A percentile compares a stretch with the other conserved stretches of the same genome.
Conservation (phyloP, 2,113 vertebrate genomes). For the Microcebus lehilahytsara region DNA sequence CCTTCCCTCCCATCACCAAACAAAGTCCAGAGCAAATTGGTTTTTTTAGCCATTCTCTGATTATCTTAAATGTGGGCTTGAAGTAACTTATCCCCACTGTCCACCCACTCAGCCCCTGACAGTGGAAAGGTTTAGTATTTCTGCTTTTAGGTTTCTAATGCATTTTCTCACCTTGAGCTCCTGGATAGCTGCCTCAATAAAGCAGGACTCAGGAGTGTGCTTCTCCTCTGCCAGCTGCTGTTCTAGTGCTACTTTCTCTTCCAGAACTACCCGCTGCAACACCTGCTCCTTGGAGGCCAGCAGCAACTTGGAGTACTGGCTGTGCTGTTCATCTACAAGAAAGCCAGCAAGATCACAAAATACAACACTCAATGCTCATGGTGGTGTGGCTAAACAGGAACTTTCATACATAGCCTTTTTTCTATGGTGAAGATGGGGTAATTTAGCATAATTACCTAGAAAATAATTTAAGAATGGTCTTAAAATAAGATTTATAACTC, state of each 20-base stretch:
- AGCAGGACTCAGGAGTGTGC: slow-evolving; percentile 90
- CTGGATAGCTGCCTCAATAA: slow-evolving; percentile 95
- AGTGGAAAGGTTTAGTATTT: neutral
- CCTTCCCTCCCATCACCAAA: neutral
- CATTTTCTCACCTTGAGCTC: slow-evolving; percentile 90
- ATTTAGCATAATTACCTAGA: neutral
- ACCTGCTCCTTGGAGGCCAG: slow-evolving; percentile 93
- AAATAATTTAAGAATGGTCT: slow-evolving; percentile 7
- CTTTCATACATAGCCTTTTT: neutral
- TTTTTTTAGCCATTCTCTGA: neutral
- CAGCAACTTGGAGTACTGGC: slow-evolving; percentile 96
- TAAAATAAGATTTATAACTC: neutral
- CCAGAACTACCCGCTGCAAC: slow-evolving; percentile 88
- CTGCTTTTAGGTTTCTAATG: neutral
- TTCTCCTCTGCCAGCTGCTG: slow-evolving; percentile 92
- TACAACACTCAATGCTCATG: neutral
- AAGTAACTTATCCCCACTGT: neutral
- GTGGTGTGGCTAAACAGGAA: neutral
- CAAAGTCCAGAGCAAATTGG: neutral
- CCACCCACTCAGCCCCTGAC: too few relatives aligned
- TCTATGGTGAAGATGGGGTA: neutral
- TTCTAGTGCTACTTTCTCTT: slow-evolving; percentile 90
- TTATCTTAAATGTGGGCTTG: neutral
- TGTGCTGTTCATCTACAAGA: slow-evolving; percentile 85
- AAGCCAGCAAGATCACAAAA: neutral